phyloP scores from a whole-genome alignment of 2,113 vertebrate species.

The Etheostoma spectabile region DNA sequence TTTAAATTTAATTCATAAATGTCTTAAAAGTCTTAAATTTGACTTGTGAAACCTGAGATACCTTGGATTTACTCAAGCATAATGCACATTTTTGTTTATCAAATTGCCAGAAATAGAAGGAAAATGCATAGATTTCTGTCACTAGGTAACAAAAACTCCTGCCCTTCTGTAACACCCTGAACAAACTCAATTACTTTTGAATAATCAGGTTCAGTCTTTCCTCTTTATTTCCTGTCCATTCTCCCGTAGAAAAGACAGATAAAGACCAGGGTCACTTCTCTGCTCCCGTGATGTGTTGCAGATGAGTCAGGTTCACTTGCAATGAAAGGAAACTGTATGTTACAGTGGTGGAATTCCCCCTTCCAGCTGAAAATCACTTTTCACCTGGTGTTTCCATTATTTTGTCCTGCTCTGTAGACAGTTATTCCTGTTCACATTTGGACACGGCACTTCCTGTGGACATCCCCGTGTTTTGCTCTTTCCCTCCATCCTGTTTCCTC shows the following conservation, averaged over 20 bases:
- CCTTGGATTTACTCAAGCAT: no score
- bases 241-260: not conserved
- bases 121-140: no score
- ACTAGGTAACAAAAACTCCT: no score
- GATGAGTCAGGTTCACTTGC: not conserved
- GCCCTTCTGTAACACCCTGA: no score
- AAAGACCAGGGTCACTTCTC: not conserved
- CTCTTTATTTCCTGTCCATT: not conserved
- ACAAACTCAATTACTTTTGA: not conserved
- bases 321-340: not conserved
- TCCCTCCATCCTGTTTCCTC: slow-evolving; percentile 30
- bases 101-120: no score
- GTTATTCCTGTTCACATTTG: not conserved
- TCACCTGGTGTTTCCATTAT: not conserved
- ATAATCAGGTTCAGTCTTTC: not conserved
- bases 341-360: slow-evolving; percentile 5
- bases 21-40: no score
- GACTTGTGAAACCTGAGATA: no score
- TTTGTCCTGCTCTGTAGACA: not conserved
- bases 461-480: not conserved
- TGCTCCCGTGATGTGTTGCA: no score
- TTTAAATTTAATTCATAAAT: no score
- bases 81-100: no score
- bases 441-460: slow-evolving; percentile 15
- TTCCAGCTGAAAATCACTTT: not conserved